Evolutionary conservation across 2,888 invertebrate genomes (phyloP).

Genomic region (Parnassius mnemosyne): DNA sequence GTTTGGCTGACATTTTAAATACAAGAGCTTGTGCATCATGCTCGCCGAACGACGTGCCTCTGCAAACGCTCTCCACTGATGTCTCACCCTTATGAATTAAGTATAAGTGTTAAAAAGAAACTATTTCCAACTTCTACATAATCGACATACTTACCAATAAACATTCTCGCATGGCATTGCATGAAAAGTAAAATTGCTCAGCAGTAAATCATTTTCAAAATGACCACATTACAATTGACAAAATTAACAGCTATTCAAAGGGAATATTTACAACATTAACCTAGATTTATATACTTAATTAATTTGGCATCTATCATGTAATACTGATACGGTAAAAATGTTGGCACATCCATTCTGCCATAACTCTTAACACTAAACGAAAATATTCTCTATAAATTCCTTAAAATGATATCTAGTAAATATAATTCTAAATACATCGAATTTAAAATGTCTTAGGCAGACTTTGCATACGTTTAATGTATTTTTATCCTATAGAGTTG

Average conservation of each 20-base stretch:
- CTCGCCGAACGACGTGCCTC: no score
- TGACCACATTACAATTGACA: slow-evolving; percentile 44
- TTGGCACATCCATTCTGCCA: slow-evolving; percentile 74
- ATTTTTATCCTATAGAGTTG: slow-evolving; percentile 47
- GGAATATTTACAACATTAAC: slow-evolving; percentile 72
- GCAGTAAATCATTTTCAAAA: slow-evolving; percentile 56
- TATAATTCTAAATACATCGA: slow-evolving; percentile 73
- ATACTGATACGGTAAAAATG: slow-evolving; percentile 81
- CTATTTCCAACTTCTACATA: background rate
- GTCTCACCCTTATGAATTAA: no score
- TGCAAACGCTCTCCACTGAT: no score
- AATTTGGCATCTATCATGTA: slow-evolving; percentile 74
- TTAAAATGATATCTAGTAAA: slow-evolving; percentile 62
- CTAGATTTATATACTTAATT: slow-evolving; percentile 62
- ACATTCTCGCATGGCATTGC: slow-evolving; percentile 70
- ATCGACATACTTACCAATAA: slow-evolving; percentile 60
- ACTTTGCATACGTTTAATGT: slow-evolving; percentile 56
- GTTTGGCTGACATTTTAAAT: no score
- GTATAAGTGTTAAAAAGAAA: background rate
- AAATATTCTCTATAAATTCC: slow-evolving; percentile 70
- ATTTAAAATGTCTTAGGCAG: slow-evolving; percentile 76
- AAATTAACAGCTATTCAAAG: slow-evolving; percentile 55
- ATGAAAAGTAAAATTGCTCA: slow-evolving; percentile 67
- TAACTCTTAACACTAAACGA: slow-evolving; percentile 62
- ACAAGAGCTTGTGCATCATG: no score